Conservation (phyloP, 2,113 vertebrate genomes). For the Atractosteus spatula region DNA sequence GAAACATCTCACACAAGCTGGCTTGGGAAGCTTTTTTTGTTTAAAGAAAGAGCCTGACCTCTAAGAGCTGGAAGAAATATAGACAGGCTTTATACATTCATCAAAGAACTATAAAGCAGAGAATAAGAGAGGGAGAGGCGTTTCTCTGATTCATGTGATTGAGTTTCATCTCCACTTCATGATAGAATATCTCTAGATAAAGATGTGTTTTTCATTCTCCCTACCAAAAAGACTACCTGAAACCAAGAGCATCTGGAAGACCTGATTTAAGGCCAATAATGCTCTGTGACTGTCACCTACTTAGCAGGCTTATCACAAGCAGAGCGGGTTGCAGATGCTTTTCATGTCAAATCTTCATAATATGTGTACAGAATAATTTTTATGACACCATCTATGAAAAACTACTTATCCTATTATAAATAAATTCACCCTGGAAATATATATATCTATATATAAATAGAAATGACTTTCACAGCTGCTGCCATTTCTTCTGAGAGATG, state of each 20-base stretch:
- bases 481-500: conserved; percentile 11
- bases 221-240: neutral
- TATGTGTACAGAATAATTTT: conserved; percentile 20
- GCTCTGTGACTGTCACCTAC: neutral
- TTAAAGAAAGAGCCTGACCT: too few species aligned
- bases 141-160: neutral
- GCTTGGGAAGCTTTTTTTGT: too few species aligned
- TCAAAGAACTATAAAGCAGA: too few species aligned
- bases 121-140: too few species aligned
- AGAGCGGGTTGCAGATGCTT: conserved; percentile 11
- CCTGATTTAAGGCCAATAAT: conserved; percentile 10
- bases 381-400: conserved; percentile 26
- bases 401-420: conserved; percentile 32
- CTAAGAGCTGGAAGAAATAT: too few species aligned
- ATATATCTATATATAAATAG: conserved; percentile 10
- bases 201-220: neutral
- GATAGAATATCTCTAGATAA: neutral
- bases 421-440: conserved; percentile 16
- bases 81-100: too few species aligned
- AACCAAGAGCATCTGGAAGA: neutral
- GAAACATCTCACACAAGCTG: too few species aligned
- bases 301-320: conserved; percentile 21
- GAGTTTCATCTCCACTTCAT: neutral
- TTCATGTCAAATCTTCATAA: conserved; percentile 20
- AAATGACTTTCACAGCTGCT: conserved; percentile 19